Percentiles rank a stretch among this genome's conserved stretches.
Conservation (phyloP, 2,113 vertebrate genomes). For the Mystacornis crossleyi region DNA sequence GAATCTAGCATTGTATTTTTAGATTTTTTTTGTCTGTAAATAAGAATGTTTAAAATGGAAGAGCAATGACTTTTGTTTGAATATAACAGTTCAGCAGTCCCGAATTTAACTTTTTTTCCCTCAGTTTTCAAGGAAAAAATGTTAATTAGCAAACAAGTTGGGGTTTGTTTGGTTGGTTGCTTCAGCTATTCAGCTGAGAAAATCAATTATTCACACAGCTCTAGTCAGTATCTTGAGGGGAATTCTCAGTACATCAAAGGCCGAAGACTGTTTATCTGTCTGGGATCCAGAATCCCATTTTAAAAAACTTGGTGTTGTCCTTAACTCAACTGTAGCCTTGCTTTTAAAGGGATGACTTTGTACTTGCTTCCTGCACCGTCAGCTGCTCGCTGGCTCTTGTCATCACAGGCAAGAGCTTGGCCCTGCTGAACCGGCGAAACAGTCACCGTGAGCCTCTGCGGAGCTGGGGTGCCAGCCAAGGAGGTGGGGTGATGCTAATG, state of each 20-base stretch:
- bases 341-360: background rate
- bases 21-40: background rate
- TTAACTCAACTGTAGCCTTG: constrained; percentile 12
- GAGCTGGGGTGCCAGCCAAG: background rate
- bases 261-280: constrained; percentile 40
- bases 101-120: background rate
- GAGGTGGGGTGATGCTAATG: background rate
- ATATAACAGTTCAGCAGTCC: background rate
- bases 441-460: fast-evolving
- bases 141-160: constrained; percentile 56
- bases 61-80: background rate
- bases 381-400: background rate
- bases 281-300: constrained; percentile 40
- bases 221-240: constrained; percentile 57
- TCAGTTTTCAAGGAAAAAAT: background rate
- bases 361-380: background rate
- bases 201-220: constrained; percentile 64
- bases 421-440: fast-evolving
- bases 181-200: constrained; percentile 56
- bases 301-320: constrained; percentile 5
- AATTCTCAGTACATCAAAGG: constrained; percentile 63
- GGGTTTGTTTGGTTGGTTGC: constrained; percentile 53
- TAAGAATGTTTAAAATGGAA: background rate
- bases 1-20: background rate
- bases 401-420: background rate